Evolutionary conservation across 2,888 invertebrate genomes (phyloP), one percentile per base, ranked within the genome.

Genomic region (Thymelicus acteon): DNA sequence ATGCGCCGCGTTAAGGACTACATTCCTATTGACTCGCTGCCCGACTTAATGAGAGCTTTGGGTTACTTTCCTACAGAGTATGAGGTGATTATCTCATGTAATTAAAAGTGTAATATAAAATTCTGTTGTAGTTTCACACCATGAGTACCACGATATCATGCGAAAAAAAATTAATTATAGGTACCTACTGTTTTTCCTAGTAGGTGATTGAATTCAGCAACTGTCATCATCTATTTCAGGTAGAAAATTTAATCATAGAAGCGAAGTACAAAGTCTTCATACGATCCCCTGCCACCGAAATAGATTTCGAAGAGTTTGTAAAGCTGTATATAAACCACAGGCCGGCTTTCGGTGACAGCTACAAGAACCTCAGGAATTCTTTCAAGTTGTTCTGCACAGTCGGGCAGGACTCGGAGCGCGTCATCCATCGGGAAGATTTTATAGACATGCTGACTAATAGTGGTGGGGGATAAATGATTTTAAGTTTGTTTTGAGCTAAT

Each of bases 1-100:
- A 94, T 94, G 73, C 89, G 96, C 75, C 86, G 90, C 6, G 95
- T 97, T 52, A 94, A 94, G 19, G 95, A 95, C 67, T 91, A 85
- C 75, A 95, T 97, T 64, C 94, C 95, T 0, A 90, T 96, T 37
- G 92, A 95, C 31, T 96, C 97, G 79, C 88, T 97, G 60, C 96
- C 97, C 0, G 96, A 96, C 85, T 88, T 97, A 19, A 95, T 97
- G 95, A 91, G 97, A 73, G 96, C 96, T 2, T 90, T 97, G 78
- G 97, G 97, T 13, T 97, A 93, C 87, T 97, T 96, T 81, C 97
- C 96, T 0, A 95, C 96, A 0, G 96, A 97, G 80, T 95, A 95
- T 84, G 97, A 97, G 94, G 97, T 96, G 62, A 48, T 64, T 19
- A 44, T 47, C 19, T 37, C 19, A n/a, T 13, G 7, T 44, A 68